phyloP scores from a whole-genome alignment of 2,797 vertebrate genomes.

The Lithobates pipiens region DNA sequence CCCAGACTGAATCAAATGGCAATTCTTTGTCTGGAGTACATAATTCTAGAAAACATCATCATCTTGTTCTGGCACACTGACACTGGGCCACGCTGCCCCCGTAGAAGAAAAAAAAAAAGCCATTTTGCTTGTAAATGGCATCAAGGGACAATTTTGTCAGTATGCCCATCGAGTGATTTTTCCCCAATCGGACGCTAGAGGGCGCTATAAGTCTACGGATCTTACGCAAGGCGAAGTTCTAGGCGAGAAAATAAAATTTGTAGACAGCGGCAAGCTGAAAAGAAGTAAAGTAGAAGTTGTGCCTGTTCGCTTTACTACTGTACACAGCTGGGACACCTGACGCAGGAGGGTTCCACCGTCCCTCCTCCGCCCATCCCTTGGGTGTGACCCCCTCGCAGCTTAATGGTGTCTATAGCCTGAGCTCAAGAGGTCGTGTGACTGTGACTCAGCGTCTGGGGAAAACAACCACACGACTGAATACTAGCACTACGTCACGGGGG shows the following conservation, averaged over 20 bases:
- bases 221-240: neutral
- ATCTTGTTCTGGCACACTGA: too few relatives aligned
- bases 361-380: neutral
- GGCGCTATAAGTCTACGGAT: slow-evolving; percentile 20
- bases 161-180: neutral
- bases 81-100: too few relatives aligned
- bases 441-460: slow-evolving; percentile 58
- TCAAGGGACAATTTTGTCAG: neutral
- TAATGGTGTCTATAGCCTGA: slow-evolving; percentile 27
- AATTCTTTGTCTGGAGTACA: too few relatives aligned
- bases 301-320: neutral
- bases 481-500: neutral
- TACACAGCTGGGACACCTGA: neutral
- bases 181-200: neutral
- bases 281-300: neutral
- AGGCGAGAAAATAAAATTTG: neutral
- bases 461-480: slow-evolving; percentile 23
- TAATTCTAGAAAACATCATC: too few relatives aligned
- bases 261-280: neutral
- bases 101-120: too few relatives aligned
- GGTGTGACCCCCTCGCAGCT: slow-evolving; percentile 24
- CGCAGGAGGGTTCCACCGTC: neutral
- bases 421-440: slow-evolving; percentile 47
- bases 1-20: too few relatives aligned
- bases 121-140: neutral